Evolutionary conservation across 2,113 vertebrate species (phyloP), one percentile per base, ranked within the genome.

Genomic region (Percopsis transmontana): DNA sequence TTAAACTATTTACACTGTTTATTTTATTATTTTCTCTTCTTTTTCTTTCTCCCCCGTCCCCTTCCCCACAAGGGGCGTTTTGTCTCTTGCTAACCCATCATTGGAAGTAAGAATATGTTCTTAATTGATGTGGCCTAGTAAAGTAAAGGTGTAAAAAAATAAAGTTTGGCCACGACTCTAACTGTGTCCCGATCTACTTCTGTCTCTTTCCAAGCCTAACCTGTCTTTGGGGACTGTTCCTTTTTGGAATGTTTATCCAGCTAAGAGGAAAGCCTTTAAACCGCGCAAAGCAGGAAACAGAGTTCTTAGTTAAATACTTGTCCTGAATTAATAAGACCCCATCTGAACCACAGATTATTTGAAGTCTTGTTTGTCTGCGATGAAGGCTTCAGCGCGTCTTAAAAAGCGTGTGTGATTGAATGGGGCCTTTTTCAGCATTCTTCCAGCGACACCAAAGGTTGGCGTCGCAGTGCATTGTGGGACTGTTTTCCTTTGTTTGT

Each of bases 341-440:
- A 69, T 84, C 63, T 67, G 47, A 80, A 70, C 62, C 15, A 10
- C 55, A 52, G 50, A 67, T 76, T 48, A 72, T 86, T 75, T 86
- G 69, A 84, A 74, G 74, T 65, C 74, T 61, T 74, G 72, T 84
- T 71, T 8, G 69, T 85, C 66, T 67, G 40, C 15, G 42, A 77
- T 47, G 61, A 58, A 72, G 58, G 64, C 47, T 2, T 12, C 47
- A 9, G 1, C 14, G n/a, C 14, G 18, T 67, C 63, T 86, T 66
- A 68, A 71, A n/a, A n/a, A n/a, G 44, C 2, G 61, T 84, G 80
- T 87, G 74, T 86, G 83, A 90, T 89, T 83, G 77, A 82, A 89
- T 87, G 82, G 77, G 67, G 81, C 77, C 62, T 77, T 85, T 75
- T 84, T 84, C 77, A 79, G 63, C 66, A 80, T 81, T 87, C 85